A percentile compares a stretch with the other conserved stretches of the same genome.
Conservation (phyloP, 2,888 invertebrate species). For the Drosophila fungiperda region DNA sequence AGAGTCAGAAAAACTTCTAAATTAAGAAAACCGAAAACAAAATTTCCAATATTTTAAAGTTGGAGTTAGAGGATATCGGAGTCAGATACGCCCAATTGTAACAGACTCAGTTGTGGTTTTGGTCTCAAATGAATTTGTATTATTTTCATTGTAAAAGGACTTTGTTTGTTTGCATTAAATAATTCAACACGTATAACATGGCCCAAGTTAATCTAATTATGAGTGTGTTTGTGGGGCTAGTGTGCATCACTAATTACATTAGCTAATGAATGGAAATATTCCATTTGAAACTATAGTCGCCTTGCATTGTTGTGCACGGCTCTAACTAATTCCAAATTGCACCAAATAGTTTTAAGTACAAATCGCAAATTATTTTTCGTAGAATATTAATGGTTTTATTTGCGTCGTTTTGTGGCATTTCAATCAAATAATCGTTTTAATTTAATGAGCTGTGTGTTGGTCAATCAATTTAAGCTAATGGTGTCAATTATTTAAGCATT, state of each 20-base stretch:
- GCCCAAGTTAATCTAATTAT: constrained; percentile 65
- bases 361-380: constrained; percentile 23
- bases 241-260: constrained; percentile 66
- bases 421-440: constrained; percentile 56
- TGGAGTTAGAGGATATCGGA: neutral
- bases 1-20: too few species aligned
- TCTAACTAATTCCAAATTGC: constrained; percentile 42
- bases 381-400: constrained; percentile 41
- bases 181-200: neutral
- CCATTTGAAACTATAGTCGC: neutral
- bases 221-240: constrained; percentile 14
- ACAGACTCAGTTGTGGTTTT: constrained; percentile 5
- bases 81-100: neutral
- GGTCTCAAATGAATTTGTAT: constrained; percentile 49
- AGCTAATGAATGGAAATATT: constrained; percentile 72
- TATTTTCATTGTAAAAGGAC: constrained; percentile 55
- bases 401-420: constrained; percentile 55
- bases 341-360: constrained; percentile 29
- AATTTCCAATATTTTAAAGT: too few species aligned
- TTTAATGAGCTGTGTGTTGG: constrained; percentile 27
- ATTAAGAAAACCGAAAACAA: too few species aligned
- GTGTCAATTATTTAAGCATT: neutral
- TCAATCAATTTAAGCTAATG: constrained; percentile 11
- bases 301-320: constrained; percentile 14
- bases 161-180: constrained; percentile 48